phyloP scores from a whole-genome alignment of 2,797 vertebrate genomes.

The Pyrocephalus nanus region DNA sequence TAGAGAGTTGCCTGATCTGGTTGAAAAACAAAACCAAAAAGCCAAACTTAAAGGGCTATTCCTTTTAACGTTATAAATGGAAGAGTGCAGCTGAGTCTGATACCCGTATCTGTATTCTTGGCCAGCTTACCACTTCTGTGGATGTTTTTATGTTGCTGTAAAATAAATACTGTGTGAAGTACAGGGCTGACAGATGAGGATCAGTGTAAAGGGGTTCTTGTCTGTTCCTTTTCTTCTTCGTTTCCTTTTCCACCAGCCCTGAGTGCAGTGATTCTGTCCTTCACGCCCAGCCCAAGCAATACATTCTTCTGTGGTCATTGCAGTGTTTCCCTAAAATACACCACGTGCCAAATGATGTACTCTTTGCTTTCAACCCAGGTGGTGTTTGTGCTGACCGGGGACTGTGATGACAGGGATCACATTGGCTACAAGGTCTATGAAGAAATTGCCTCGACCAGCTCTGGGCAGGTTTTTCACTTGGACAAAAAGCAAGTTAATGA shows the following conservation, averaged over 20 bases:
- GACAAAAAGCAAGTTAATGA: constrained; percentile 99
- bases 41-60: not conserved
- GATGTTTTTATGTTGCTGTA: not conserved
- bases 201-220: not conserved
- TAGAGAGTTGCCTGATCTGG: not conserved
- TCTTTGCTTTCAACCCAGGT: constrained; percentile 76
- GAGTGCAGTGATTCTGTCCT: not conserved
- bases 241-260: not conserved
- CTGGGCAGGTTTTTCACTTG: constrained; percentile 96
- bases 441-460: constrained; percentile 98
- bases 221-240: not conserved
- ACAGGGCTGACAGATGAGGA: not conserved
- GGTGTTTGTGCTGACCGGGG: constrained; percentile 97
- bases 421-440: constrained; percentile 96
- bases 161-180: not conserved
- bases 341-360: not conserved
- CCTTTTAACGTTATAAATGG: not conserved
- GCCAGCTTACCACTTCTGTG: not conserved
- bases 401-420: constrained; percentile 94
- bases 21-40: not conserved
- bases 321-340: not conserved
- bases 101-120: not conserved
- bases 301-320: not conserved
- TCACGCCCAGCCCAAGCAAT: not conserved
- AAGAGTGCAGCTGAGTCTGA: not conserved